These are phyloP conservation scores for Papilio demoleus DNA, from an alignment of 2,888 invertebrate genomes.

Conservation along the genomic window DNA sequence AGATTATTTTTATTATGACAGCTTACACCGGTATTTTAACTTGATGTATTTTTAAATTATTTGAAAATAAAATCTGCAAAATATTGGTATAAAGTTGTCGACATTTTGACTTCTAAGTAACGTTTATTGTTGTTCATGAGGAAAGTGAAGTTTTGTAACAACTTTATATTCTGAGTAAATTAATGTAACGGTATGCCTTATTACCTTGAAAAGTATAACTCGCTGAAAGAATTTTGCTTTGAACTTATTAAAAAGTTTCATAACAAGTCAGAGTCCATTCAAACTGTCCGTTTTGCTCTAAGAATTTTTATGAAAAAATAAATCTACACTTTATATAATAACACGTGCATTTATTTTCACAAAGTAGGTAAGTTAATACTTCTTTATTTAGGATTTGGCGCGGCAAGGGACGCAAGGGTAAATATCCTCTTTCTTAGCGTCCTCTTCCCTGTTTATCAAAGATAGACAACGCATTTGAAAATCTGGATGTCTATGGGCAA, in stretches of 20 bases:
- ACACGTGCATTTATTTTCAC: not conserved
- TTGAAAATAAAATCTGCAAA: not conserved
- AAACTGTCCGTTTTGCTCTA: conserved; percentile 4
- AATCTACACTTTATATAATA: not conserved
- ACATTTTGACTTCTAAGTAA: conserved; percentile 2
- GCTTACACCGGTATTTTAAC: not conserved
- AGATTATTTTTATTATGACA: not conserved
- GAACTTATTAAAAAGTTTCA: conserved; percentile 23
- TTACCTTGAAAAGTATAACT: conserved; percentile 7
- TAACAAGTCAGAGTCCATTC: conserved; percentile 12
- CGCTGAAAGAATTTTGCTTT: conserved; percentile 20
- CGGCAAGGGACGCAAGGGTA: too few species aligned
- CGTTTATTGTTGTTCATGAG: conserved; percentile 12
- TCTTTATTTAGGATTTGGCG: too few species aligned
- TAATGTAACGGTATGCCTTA: conserved; percentile 12
- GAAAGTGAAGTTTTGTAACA: not conserved
- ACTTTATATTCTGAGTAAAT: conserved; percentile 16
- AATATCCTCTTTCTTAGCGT: too few species aligned
- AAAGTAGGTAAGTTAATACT: too few species aligned
- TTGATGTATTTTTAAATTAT: not conserved
- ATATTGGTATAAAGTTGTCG: not conserved
- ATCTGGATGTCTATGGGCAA: too few species aligned
- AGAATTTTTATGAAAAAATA: conserved; percentile 2
- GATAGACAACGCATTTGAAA: too few species aligned
- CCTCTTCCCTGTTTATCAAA: too few species aligned